Base-by-base conservation (phyloP, 1,140 invertebrate genomes). In the Pissodes strobi region DNA sequence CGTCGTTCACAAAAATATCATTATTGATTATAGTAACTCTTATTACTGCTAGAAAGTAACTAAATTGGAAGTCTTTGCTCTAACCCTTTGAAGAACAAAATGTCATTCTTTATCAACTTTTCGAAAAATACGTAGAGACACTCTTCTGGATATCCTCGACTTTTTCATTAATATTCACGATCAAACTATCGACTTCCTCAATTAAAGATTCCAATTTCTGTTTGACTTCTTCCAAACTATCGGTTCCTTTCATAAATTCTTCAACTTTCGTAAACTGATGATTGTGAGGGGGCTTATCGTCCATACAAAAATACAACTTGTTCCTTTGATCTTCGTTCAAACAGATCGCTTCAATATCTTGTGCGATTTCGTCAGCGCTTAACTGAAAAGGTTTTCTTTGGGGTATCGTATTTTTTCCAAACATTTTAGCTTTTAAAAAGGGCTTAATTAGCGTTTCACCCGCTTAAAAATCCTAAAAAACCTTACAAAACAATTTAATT, bases 221-320 rank as follows among this genome's bases (percentile, higher is more conserved):
- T 2, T 57, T 46, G n/a, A 61, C 27, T 23, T 63, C 58, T 48
- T 74, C 69, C 30, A 75, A 59, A 51, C 71, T 63, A 56, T 69
- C 53, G 6, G 70, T 60, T 17, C 59, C 66, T 60, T 72, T 72
- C 8, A 75, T 12, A 61, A 75, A 74, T n/a, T 72, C 69, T 55
- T 76, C 61, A n/a, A 74, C 65, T 64, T 70, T 68, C 19, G 63
- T 41, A 57, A 72, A 71, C 39, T 66, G 66, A 1, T 69, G 37
- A 23, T 74, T 68, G 48, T 69, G 57, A 17, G 67, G 63, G 43
- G 68, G 64, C 34, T 72, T 70, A 18, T 72, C 67, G 60, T 77
- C 72, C 15, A 76, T 23, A 52, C 70, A 72, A 17, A 38, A 39
- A 49, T 71, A 76, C 25, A 76, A 60, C 49, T 71, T 72, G 37